phyloP scores from a whole-genome alignment of 2,113 vertebrate genomes.

The Collichthys lucidus region DNA sequence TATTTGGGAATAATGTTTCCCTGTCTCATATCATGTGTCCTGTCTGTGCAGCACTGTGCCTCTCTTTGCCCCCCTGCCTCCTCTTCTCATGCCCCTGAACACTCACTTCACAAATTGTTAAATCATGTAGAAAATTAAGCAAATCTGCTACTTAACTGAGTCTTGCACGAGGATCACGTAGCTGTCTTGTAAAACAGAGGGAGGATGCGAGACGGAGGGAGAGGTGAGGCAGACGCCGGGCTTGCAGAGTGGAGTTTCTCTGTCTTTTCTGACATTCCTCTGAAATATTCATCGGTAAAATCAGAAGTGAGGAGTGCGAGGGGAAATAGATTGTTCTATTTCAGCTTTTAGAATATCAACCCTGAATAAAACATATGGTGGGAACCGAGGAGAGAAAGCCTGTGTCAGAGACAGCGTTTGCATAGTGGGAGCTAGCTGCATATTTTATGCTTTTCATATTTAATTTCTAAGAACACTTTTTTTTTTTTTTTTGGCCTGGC shows the following conservation, averaged over 20 bases:
- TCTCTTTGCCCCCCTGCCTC: conserved; percentile 8
- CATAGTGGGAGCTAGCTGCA: conserved; percentile 74
- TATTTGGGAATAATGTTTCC: conserved; percentile 21
- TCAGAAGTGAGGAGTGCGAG: conserved; percentile 77
- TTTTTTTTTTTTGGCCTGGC: conserved; percentile 31
- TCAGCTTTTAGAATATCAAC: conserved; percentile 82
- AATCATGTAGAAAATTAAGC: conserved; percentile 83
- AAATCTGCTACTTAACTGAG: conserved; percentile 76
- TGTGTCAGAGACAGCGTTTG: conserved; percentile 66
- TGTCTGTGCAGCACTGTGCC: conserved; percentile 24
- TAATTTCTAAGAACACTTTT: conserved; percentile 81
- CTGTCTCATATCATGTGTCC: conserved; percentile 20
- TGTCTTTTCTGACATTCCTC: conserved; percentile 73
- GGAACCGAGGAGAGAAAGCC: conserved; percentile 66
- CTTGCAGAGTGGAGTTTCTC: conserved; percentile 65
- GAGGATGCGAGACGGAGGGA: conserved; percentile 40
- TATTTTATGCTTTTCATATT: conserved; percentile 81
- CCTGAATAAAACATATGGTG: conserved; percentile 81
- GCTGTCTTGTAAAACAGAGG: conserved; percentile 65
- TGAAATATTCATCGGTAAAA: conserved; percentile 84
- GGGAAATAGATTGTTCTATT: conserved; percentile 82
- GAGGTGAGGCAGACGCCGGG: conserved; percentile 54
- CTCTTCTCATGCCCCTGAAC: conserved; percentile 49
- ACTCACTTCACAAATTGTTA: conserved; percentile 76
- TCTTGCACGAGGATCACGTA: conserved; percentile 63